A percentile compares a stretch with the other conserved stretches of the same genome.
Evolutionary conservation across 2,113 vertebrate genomes (phyloP).

Genomic region (Sterna hirundo): DNA sequence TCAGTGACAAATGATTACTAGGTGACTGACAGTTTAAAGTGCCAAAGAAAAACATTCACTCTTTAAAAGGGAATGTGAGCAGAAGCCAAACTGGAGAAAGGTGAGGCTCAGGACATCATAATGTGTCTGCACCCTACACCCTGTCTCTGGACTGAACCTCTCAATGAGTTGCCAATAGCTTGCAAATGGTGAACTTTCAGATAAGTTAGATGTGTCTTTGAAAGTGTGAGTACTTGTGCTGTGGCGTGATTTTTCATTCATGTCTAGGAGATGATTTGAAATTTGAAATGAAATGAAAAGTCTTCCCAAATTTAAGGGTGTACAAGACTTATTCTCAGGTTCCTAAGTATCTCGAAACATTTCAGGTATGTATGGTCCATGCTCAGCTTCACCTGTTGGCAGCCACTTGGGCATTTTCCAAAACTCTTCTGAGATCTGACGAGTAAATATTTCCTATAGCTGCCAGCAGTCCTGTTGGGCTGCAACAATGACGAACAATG

Average conservation of each 20-base stretch:
- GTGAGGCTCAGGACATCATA: background rate
- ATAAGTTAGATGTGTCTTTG: background rate
- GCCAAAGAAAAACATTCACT: background rate
- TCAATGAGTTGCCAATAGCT: background rate
- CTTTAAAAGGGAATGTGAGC: background rate
- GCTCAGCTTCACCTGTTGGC: background rate
- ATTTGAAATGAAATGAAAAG: background rate
- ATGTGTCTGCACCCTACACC: background rate
- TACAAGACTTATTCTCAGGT: background rate
- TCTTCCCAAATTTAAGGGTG: background rate
- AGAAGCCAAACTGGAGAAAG: background rate
- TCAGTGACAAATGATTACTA: background rate
- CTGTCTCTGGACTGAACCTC: background rate
- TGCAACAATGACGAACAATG: background rate
- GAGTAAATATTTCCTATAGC: background rate
- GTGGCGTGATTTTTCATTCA: background rate
- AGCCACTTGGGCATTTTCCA: background rate
- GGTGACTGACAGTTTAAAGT: background rate
- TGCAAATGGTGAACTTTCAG: background rate
- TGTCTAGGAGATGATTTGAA: background rate
- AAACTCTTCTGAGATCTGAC: background rate
- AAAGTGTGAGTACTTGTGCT: background rate
- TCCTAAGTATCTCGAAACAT: background rate
- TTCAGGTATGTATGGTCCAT: background rate
- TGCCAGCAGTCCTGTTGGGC: background rate